Conservation (phyloP, 2,797 vertebrate genomes). For the Centropyge bicolor region DNA sequence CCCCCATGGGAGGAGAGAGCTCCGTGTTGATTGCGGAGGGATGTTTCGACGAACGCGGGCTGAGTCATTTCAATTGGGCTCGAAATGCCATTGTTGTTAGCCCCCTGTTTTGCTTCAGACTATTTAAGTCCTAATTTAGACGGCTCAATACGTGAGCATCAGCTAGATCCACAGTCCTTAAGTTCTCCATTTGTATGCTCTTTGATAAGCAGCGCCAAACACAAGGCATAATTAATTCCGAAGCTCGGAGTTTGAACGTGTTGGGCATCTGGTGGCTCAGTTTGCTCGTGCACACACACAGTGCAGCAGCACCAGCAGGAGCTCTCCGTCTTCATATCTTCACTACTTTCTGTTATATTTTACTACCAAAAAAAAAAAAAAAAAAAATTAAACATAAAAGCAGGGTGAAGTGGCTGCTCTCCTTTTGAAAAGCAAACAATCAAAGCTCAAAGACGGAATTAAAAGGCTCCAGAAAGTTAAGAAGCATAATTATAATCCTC, state of each 20-base stretch:
- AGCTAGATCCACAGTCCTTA: constrained; percentile 35
- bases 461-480: constrained; percentile 39
- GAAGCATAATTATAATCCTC: constrained; percentile 45
- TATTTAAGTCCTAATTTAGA: constrained; percentile 63
- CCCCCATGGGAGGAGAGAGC: constrained; percentile 62
- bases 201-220: constrained; percentile 52
- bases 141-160: constrained; percentile 44
- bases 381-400: constrained; percentile 10
- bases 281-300: constrained; percentile 60
- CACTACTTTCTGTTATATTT: constrained; percentile 8
- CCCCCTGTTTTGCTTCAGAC: constrained; percentile 43
- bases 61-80: constrained; percentile 74
- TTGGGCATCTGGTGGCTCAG: constrained; percentile 73
- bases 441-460: constrained; percentile 27
- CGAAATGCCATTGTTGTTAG: constrained; percentile 63
- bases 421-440: constrained; percentile 15
- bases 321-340: constrained; percentile 31
- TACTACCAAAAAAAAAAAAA: constrained; percentile 16
- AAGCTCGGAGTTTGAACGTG: constrained; percentile 52
- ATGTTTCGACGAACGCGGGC: constrained; percentile 59
- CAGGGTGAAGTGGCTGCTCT: constrained; percentile 21
- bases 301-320: constrained; percentile 60
- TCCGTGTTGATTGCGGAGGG: constrained; percentile 60
- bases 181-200: constrained; percentile 57
- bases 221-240: constrained; percentile 62